Evolutionary conservation across 2,797 vertebrate genomes (phyloP).

Genomic region (Carduelis carduelis): DNA sequence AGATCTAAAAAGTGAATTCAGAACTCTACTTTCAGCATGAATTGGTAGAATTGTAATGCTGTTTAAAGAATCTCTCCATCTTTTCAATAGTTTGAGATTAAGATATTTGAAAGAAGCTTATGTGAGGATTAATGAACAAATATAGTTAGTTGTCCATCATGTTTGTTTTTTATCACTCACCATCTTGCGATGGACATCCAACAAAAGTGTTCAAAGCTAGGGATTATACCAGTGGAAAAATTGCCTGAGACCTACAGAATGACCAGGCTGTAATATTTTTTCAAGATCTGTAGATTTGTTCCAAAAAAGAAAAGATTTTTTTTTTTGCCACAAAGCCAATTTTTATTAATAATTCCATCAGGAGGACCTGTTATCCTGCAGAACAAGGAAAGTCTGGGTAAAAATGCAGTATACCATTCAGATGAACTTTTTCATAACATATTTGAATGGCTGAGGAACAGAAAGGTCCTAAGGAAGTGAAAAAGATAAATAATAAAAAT

Average conservation of each 20-base stretch:
- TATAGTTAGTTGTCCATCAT: neutral
- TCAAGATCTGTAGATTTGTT: neutral
- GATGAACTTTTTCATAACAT: neutral
- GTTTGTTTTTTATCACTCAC: neutral
- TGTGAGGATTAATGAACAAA: constrained; percentile 14
- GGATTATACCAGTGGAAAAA: constrained; percentile 26
- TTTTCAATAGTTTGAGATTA: constrained; percentile 7
- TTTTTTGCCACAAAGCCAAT: neutral
- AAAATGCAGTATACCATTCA: neutral
- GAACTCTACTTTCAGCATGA: neutral
- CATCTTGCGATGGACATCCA: neutral
- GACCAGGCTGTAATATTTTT: neutral
- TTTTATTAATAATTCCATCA: neutral
- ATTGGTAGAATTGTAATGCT: neutral
- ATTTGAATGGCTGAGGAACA: neutral
- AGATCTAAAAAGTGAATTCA: neutral
- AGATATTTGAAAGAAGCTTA: neutral
- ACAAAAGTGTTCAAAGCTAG: neutral
- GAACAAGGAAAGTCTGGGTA: neutral
- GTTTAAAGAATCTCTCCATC: neutral
- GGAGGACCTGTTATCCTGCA: neutral
- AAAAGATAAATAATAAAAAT: neutral
- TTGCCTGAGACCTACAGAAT: neutral
- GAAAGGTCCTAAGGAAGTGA: neutral
- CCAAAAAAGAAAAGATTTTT: neutral